phyloP scores from a whole-genome alignment of 1,140 invertebrate species.

The Orius insidiosus region DNA sequence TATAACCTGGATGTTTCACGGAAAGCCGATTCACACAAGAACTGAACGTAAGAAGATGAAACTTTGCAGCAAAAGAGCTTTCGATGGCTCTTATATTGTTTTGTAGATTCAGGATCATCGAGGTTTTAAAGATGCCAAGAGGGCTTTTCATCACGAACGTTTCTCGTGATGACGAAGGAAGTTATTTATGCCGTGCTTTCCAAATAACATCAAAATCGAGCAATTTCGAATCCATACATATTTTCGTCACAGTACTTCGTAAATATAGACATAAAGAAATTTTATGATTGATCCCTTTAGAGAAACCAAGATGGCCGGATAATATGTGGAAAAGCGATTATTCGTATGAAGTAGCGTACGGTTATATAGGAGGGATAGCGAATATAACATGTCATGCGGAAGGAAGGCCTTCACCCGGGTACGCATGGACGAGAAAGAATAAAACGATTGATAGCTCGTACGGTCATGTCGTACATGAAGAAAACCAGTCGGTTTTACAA shows the following conservation, averaged over 20 bases:
- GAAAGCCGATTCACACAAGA: background rate
- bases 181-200: slow-evolving; percentile 4
- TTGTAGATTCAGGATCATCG: background rate
- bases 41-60: background rate
- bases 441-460: slow-evolving; percentile 1
- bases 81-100: background rate
- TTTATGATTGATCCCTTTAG: slow-evolving; percentile 6
- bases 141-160: slow-evolving; percentile 8
- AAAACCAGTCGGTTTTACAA: background rate
- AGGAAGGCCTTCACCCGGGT: slow-evolving; percentile 2
- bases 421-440: slow-evolving; percentile 10
- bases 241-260: slow-evolving; percentile 4
- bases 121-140: background rate
- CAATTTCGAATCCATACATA: background rate
- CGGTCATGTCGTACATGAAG: background rate
- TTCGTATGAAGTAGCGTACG: slow-evolving; percentile 1
- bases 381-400: slow-evolving; percentile 10
- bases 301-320: slow-evolving; percentile 9
- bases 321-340: background rate
- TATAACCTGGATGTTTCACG: background rate
- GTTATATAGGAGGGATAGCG: slow-evolving; percentile 7
- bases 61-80: background rate
- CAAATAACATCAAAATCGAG: slow-evolving; percentile 8
- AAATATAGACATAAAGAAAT: slow-evolving; percentile 1
- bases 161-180: slow-evolving; percentile 3